Conservation (phyloP, 1,140 invertebrate species). For the Onthophagus taurus region DNA sequence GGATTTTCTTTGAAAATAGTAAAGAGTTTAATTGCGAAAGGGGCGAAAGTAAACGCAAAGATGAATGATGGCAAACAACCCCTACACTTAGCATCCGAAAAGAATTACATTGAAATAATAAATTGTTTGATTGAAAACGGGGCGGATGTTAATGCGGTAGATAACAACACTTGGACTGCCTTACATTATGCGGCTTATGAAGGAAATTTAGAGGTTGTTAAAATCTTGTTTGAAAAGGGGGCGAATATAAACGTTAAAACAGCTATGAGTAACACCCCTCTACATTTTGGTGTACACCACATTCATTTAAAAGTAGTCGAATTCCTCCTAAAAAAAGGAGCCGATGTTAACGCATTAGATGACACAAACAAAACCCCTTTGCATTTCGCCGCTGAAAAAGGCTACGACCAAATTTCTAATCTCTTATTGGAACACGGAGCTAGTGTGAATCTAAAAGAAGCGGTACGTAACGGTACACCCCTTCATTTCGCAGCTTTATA, state of each 20-base stretch:
- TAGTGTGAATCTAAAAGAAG: neutral
- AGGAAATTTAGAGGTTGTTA: neutral
- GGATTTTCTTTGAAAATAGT: no score
- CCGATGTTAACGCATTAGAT: conserved; percentile 9
- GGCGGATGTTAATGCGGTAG: no score
- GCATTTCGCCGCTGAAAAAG: conserved; percentile 15
- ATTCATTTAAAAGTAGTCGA: conserved; percentile 12
- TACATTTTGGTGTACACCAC: conserved; percentile 9
- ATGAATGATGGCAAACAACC: no score
- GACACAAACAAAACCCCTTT: conserved; percentile 7
- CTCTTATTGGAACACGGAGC: conserved; percentile 1
- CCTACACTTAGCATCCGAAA: no score
- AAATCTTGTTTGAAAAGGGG: conserved; percentile 4
- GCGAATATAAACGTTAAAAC: conserved; percentile 6
- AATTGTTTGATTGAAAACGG: no score
- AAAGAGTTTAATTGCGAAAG: no score
- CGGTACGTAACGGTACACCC: conserved; percentile 1
- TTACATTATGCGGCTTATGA: no score
- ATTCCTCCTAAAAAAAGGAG: conserved; percentile 13
- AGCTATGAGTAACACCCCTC: conserved; percentile 2
- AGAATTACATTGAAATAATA: no score
- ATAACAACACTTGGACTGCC: no score
- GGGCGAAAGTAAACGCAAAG: no score
- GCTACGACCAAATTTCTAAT: conserved; percentile 6
- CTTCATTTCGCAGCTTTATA: conserved; percentile 5